Conservation (phyloP, 2,113 vertebrate species). For the Protomyctophum bolini region DNA sequence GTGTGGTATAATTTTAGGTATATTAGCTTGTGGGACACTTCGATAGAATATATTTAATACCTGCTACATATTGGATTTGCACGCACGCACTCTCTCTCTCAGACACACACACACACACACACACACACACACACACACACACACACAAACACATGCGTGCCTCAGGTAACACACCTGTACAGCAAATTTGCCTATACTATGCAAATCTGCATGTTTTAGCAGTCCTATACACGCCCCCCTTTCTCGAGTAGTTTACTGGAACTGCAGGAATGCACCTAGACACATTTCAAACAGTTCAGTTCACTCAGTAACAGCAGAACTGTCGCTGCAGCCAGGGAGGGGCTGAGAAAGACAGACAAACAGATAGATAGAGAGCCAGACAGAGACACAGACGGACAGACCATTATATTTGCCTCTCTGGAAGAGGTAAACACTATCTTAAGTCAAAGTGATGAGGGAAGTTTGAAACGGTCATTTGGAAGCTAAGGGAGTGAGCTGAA, state of each 20-base stretch:
- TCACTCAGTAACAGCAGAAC: background rate
- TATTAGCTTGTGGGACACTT: too few relatives aligned
- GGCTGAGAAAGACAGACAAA: constrained; percentile 1
- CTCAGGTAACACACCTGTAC: too few relatives aligned
- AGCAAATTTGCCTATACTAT: constrained; percentile 29
- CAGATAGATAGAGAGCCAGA: background rate
- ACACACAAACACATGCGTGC: too few relatives aligned
- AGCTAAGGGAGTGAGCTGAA: constrained; percentile 36
- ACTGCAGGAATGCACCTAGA: too few relatives aligned
- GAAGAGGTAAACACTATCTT: background rate
- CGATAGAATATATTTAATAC: too few relatives aligned
- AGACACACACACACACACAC: too few relatives aligned
- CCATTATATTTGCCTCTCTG: background rate
- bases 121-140: too few relatives aligned
- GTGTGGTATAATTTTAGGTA: background rate
- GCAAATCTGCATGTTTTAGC: constrained; percentile 33
- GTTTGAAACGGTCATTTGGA: too few relatives aligned
- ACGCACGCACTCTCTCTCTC: too few relatives aligned
- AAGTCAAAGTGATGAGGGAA: background rate
- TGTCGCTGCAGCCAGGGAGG: background rate
- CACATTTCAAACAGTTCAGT: too few relatives aligned
- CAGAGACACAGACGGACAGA: background rate
- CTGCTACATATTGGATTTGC: too few relatives aligned
- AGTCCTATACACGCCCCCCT: background rate
- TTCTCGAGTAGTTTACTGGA: background rate